Percentiles rank a stretch among this genome's conserved stretches.
Evolutionary conservation across 2,113 vertebrate genomes (phyloP).

Genomic region (Crotalus viridis): DNA sequence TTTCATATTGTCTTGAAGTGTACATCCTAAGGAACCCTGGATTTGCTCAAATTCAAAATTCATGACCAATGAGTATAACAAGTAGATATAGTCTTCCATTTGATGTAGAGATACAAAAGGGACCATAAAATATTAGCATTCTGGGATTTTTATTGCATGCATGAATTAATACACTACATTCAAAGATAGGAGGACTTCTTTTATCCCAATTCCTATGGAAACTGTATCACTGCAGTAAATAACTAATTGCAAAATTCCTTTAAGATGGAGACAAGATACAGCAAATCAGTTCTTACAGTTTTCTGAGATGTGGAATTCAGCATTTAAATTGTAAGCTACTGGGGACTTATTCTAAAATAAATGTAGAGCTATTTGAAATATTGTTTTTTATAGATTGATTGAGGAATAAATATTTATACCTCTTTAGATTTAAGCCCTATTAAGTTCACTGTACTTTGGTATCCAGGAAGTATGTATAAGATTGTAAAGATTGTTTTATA

Average conservation of each 20-base stretch:
- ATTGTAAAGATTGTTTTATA: neutral
- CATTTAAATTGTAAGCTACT: neutral
- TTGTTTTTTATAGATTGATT: neutral
- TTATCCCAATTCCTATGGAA: neutral
- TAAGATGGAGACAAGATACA: neutral
- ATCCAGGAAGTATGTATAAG: neutral
- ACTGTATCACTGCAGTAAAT: neutral
- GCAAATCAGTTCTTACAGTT: neutral
- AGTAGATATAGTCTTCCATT: neutral
- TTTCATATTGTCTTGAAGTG: neutral
- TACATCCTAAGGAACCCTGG: neutral
- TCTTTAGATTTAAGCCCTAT: neutral
- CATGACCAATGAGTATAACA: neutral
- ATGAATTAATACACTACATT: neutral
- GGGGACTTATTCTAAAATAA: neutral
- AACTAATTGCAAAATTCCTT: neutral
- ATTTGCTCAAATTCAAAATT: neutral
- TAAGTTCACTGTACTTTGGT: neutral
- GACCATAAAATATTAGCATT: neutral
- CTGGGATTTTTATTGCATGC: neutral
- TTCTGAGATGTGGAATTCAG: neutral
- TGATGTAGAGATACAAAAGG: neutral
- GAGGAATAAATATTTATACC: neutral
- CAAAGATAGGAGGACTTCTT: neutral
- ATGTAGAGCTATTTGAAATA: neutral